These are phyloP conservation scores for Torymus tubicola DNA, from an alignment of 2,888 invertebrate genomes.

Conservation along the genomic window DNA sequence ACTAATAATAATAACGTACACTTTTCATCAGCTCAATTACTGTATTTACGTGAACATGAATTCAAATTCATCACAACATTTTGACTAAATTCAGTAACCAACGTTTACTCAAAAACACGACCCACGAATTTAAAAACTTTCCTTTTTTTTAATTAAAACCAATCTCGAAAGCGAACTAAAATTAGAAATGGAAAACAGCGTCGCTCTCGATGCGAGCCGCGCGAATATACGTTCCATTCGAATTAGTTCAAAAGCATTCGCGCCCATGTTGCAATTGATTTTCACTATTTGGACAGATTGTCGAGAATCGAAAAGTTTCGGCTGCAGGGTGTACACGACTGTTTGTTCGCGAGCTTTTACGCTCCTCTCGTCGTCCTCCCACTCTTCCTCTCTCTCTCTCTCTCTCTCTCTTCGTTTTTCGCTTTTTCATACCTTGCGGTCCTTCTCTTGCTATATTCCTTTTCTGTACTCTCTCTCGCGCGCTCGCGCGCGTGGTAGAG, in stretches of 20 bases:
- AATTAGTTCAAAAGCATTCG: constrained; percentile 28
- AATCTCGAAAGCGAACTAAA: neutral
- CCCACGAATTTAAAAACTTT: neutral
- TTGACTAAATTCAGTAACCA: too few relatives aligned
- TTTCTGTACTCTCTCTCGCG: neutral
- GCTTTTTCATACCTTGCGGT: constrained; percentile 19
- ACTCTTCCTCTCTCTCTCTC: constrained; percentile 4
- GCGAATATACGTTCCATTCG: constrained; percentile 21
- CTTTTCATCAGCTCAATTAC: too few relatives aligned
- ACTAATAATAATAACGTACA: too few relatives aligned
- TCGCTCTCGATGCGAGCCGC: constrained; percentile 14
- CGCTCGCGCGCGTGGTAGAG: neutral
- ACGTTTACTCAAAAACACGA: too few relatives aligned
- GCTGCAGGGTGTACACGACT: constrained; percentile 19
- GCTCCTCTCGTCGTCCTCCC: constrained; percentile 2
- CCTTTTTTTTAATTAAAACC: neutral
- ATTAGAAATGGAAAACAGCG: neutral
- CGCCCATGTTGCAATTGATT: constrained; percentile 49
- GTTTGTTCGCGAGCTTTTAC: constrained; percentile 18
- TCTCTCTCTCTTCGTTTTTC: constrained; percentile 23
- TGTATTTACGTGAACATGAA: too few relatives aligned
- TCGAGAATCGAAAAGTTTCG: constrained; percentile 55
- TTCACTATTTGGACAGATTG: constrained; percentile 44
- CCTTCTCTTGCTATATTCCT: constrained; percentile 1
- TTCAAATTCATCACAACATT: too few relatives aligned